phyloP scores from a whole-genome alignment of 2,888 invertebrate species.

The Flabesymbios commensalis region DNA sequence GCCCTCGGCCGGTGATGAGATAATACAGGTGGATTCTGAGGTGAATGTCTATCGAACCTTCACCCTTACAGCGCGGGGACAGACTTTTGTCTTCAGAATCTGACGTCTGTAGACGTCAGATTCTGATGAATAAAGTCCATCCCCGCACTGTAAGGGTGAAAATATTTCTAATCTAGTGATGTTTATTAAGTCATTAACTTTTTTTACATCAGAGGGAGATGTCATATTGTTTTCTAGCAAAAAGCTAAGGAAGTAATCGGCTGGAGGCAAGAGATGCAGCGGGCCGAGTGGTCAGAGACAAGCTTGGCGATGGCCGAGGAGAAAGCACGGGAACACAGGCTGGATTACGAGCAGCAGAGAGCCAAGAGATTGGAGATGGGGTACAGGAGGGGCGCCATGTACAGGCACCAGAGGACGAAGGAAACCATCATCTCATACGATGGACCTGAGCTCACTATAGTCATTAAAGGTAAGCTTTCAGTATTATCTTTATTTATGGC shows the following conservation, averaged over 20 bases:
- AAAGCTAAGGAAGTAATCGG: conserved; percentile 68
- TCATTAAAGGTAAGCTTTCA: conserved; percentile 43
- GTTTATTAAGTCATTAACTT: not conserved
- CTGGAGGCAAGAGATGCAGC: conserved; percentile 69
- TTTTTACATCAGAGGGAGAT: not conserved
- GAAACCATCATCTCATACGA: conserved; percentile 28
- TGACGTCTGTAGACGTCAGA: too few relatives aligned
- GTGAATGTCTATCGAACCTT: conserved; percentile 35
- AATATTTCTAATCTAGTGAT: not conserved
- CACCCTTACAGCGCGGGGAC: too few relatives aligned
- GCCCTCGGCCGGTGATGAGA: conserved; percentile 85
- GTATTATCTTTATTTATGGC: too few relatives aligned
- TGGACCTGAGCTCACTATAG: conserved; percentile 41
- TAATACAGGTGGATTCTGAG: conserved; percentile 82
- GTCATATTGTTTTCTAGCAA: conserved; percentile 35
- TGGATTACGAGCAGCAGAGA: conserved; percentile 38
- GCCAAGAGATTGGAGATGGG: conserved; percentile 39
- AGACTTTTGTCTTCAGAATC: too few relatives aligned
- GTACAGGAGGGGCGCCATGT: conserved; percentile 13
- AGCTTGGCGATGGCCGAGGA: conserved; percentile 71
- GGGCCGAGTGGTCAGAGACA: conserved; percentile 68
- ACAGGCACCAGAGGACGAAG: conserved; percentile 32
- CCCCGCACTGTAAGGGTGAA: too few relatives aligned
- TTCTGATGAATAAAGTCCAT: too few relatives aligned
- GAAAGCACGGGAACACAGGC: conserved; percentile 65